Evolutionary conservation across 2,888 invertebrate species (phyloP), one percentile per base, ranked within the genome.

Genomic region (Rhagonycha fulva): DNA sequence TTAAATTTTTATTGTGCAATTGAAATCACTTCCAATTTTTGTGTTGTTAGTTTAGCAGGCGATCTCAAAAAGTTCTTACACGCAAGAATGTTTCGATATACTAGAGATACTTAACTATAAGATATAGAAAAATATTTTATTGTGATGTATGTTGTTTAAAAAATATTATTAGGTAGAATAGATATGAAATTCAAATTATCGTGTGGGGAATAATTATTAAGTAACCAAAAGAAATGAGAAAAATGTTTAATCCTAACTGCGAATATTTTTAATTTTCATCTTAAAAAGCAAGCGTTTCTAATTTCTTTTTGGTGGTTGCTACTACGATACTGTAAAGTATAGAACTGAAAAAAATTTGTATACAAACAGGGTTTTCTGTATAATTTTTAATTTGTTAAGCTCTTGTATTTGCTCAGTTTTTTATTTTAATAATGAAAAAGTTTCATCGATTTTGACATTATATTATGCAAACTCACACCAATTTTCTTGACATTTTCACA

Each of bases 161-260:
- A 68, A 74, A 32, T 60, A 63, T 72, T 71, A 78, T 75, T 79
- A 79, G 79, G 78, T 79, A 79, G 79, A 71, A 73, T 79, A 79
- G 76, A 79, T 79, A 79, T 78, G 79, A 79, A 79, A 79, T 78
- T 75, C 30, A 71, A 71, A 71, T 69, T 63, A 66, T 66, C 23
- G 63, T 24, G 63, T 66, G 23, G 23, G 24, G 19, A 66, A 24
- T 66, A 66, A 23, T 26, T 66, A 66, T 66, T 66, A 66, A 72
- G 62, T 28, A 77, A 74, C 61, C 70, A 67, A 30, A 66, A 67
- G 24, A 71, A 61, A 66, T 14, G 72, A 66, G 71, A 62, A 68
- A 67, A 68, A 62, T 61, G 63, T 74, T 71, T 62, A 76, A 66
- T 66, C 63, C 24, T 66, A 26, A 26, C n/a, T 66, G 63, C 24